phyloP scores from a whole-genome alignment of 2,888 invertebrate genomes.

The Ganaspis brasiliensis region DNA sequence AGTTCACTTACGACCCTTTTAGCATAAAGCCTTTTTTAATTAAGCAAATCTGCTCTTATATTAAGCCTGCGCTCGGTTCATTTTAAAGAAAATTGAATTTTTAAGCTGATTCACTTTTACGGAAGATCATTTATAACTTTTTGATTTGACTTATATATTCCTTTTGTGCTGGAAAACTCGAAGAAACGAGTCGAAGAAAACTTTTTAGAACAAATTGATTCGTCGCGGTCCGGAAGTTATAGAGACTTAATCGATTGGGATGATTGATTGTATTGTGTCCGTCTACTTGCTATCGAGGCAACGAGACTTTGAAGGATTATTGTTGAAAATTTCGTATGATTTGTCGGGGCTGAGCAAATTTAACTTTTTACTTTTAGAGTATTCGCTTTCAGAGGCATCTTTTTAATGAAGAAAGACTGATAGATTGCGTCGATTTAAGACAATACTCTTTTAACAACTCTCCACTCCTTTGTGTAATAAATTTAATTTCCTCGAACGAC shows the following conservation, averaged over 20 bases:
- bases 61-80: not conserved
- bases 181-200: not conserved
- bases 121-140: not conserved
- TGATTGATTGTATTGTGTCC: conserved; percentile 29
- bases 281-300: not conserved
- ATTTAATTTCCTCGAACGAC: conserved; percentile 2
- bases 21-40: too few species aligned
- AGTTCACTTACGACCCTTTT: too few species aligned
- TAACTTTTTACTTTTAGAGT: not conserved
- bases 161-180: not conserved
- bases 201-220: conserved; percentile 4
- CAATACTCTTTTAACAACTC: not conserved
- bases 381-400: not conserved
- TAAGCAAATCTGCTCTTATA: too few species aligned
- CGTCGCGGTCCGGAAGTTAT: not conserved
- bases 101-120: not conserved
- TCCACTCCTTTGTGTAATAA: conserved; percentile 2
- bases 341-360: not conserved
- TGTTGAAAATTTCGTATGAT: not conserved
- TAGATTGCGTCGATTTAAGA: conserved; percentile 20
- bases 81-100: not conserved
- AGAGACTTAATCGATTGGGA: not conserved
- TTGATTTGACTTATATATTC: conserved; percentile 5
- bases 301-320: not conserved
- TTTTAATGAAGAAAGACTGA: conserved; percentile 3